Base-by-base conservation (phyloP, 64 coral and sea anemone species). In the Actinia tenebrosa region DNA sequence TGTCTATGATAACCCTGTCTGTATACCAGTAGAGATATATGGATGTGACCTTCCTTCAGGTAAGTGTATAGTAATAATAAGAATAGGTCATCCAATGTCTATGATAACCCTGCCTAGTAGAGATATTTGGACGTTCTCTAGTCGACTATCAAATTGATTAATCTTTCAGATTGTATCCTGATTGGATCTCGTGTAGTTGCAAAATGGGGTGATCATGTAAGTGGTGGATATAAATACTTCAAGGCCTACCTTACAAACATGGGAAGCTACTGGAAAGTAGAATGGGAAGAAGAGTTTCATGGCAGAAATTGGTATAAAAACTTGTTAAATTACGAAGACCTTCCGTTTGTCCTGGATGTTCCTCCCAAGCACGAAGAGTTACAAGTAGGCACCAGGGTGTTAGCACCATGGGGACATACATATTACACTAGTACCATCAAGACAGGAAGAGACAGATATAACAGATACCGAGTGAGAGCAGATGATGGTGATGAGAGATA, bases 1-100 rank as follows among this genome's bases (percentile, higher is more conserved):
- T 60, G 77, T 89, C 77, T 45, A 63, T 89, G 45, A 26, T 60
- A 7, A 60, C 58, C 58, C 58, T 60, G 58, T 18, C 58, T 90
- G 89, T 46, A 75, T 90, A 45, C 63, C 80, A 77, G 54, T 27
- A 25, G 89, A 90, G 71, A 58, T 90, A 79, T 90, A 90, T 44
- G 89, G 89, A 50, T 90, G 89, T 75, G 53, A 85, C 50, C 89
- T 83, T 78, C 68, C 50, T 16, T 52, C 81, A 44, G 89, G 89
- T 90, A 79, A 85, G 14, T 30, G 77, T 45, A 79, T 79, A 79
- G 58, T 60, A 60, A 60, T 60, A 60, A 60, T 50, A 60, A 60
- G 58, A 60, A 60, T 60, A 60, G 58, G 58, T 18, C 58, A 60
- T 60, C 58, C 58, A 60, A 60, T 60, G 77, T 89, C 77, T 45